phyloP scores from a whole-genome alignment of 2,888 invertebrate genomes.

The Pandemis corylana region DNA sequence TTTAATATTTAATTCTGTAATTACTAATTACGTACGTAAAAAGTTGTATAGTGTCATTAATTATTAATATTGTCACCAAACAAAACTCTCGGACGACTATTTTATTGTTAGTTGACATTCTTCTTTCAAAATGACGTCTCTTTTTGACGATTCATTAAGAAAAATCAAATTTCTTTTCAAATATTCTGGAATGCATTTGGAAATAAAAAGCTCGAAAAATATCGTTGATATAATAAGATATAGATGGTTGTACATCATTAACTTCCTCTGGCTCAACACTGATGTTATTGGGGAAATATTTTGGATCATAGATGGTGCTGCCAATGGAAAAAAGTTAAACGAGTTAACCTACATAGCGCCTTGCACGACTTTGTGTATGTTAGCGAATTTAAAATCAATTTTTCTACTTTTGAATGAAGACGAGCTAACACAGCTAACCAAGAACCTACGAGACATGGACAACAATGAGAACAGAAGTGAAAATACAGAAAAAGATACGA shows the following conservation, averaged over 20 bases:
- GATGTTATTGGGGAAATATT: slow-evolving; percentile 54
- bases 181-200: slow-evolving; percentile 54
- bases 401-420: slow-evolving; percentile 26
- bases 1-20: not conserved
- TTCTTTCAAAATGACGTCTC: slow-evolving; percentile 26
- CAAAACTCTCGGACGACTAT: not conserved
- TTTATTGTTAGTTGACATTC: slow-evolving; percentile 5
- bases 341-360: slow-evolving; percentile 40
- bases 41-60: not conserved
- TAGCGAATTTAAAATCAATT: slow-evolving; percentile 36
- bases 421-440: slow-evolving; percentile 10
- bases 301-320: slow-evolving; percentile 55
- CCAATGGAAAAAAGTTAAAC: slow-evolving; percentile 53
- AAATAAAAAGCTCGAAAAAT: slow-evolving; percentile 38
- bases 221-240: slow-evolving; percentile 41
- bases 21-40: not conserved
- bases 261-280: slow-evolving; percentile 55
- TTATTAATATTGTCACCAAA: slow-evolving; percentile 6
- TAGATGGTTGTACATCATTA: slow-evolving; percentile 52
- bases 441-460: slow-evolving; percentile 27
- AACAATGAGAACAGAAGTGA: slow-evolving; percentile 9
- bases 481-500: slow-evolving; percentile 47
- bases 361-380: slow-evolving; percentile 34
- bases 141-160: slow-evolving; percentile 54
- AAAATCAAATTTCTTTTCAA: slow-evolving; percentile 52